phyloP scores from a whole-genome alignment of 2,888 invertebrate genomes.

The Eueremaeus valkanovi region DNA sequence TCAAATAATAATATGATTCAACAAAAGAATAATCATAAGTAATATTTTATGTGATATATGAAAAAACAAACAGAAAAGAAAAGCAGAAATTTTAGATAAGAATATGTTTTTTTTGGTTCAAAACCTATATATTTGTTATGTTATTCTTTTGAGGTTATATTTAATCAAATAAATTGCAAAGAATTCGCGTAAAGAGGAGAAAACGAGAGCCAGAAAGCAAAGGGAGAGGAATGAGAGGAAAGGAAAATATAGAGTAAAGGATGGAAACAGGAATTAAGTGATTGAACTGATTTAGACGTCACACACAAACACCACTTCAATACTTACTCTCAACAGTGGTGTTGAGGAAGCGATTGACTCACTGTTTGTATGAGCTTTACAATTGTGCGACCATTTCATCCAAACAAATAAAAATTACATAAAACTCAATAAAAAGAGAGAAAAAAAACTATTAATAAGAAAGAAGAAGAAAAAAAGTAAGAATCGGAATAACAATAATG shows the following conservation, averaged over 20 bases:
- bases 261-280: conserved; percentile 10
- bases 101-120: neutral
- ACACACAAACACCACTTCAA: neutral
- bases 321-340: neutral
- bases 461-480: neutral
- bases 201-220: neutral
- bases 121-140: neutral
- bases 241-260: neutral
- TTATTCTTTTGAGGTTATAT: conserved; percentile 25
- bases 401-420: neutral
- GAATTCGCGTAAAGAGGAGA: neutral
- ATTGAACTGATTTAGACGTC: conserved; percentile 10
- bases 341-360: neutral
- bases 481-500: neutral
- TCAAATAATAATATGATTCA: neutral
- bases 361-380: neutral
- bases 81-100: neutral
- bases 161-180: conserved; percentile 25
- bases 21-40: no score
- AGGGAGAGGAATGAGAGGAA: neutral
- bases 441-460: neutral
- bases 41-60: no score
- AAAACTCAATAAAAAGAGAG: neutral
- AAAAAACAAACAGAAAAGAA: neutral
- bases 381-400: conserved; percentile 10